A percentile compares a stretch with the other conserved stretches of the same genome.
phyloP scores from a whole-genome alignment of 1,140 invertebrate genomes.

The Diachasma alloeum region DNA sequence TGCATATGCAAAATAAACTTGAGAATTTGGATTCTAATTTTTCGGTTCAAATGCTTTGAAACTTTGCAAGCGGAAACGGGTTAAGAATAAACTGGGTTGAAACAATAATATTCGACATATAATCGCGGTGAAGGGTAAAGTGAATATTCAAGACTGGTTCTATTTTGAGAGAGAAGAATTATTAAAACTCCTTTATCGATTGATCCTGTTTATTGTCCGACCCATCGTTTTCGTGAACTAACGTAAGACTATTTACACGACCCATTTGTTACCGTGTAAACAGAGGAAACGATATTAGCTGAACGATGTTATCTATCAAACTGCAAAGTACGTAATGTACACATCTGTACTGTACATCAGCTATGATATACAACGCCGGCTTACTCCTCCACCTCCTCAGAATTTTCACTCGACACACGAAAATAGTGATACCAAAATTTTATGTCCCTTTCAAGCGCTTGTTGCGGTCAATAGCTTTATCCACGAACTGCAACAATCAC shows the following conservation, averaged over 20 bases:
- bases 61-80: neutral
- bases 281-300: neutral
- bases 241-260: neutral
- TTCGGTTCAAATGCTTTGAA: neutral
- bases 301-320: neutral
- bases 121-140: too few relatives aligned
- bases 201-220: neutral
- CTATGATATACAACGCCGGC: neutral
- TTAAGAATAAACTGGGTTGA: neutral
- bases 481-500: too few relatives aligned
- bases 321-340: neutral
- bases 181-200: neutral
- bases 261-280: neutral
- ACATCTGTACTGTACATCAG: conserved; percentile 16
- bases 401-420: neutral
- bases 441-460: neutral
- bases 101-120: neutral
- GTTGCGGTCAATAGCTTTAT: conserved; percentile 8
- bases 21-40: neutral
- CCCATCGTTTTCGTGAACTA: neutral
- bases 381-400: neutral
- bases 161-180: too few relatives aligned
- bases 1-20: neutral
- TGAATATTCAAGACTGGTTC: neutral
- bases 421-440: neutral